Evolutionary conservation across 2,888 invertebrate genomes (phyloP), one percentile per base, ranked within the genome.

Genomic region (Tupiocoris notatus): DNA sequence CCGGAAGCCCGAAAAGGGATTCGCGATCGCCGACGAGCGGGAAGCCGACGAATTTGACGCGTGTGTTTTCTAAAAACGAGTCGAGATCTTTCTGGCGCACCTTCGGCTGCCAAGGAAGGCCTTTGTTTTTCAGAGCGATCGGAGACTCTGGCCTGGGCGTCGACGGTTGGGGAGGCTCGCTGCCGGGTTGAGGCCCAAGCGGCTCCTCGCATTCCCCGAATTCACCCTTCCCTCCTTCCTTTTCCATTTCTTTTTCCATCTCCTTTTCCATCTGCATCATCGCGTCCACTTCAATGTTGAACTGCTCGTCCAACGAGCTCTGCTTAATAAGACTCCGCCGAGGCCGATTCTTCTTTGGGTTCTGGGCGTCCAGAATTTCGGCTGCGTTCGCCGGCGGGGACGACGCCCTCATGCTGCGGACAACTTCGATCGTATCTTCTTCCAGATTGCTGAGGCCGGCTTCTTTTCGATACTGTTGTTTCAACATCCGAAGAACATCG

Each of bases 41-140:
- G 84, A 95, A 99, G 0, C 98, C 97, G 79, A 99, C 93, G 87
- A 98, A 99, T 86, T 99, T 99, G 79, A 92, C 88, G 78, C 98
- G 86, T 0, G 96, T 94, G 83, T 91, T 91, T 82, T 97, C 95
- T 80, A 98, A 85, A 84, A 98, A 98, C 83, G 89, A 88, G 82
- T 98, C 96, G 78, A 98, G 90, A 83, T 98, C 98, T 85, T 92
- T 93, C 82, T 94, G 93, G 7, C 96, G 88, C 16, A 97, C 96
- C 88, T 98, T 98, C 0, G 98, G 96, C 80, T 92, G 90, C 98
- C 98, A 98, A 0, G 98, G 98, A 79, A 98, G 87, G 77, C 93
- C 90, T 85, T 79, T 77, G 66, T 76, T 79, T 73, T 77, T 78
- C 12, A 81, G 80, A 9, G 84, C 83, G 54, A 84, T 82, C 16